Percentiles rank a stretch among this genome's conserved stretches.
These are phyloP conservation scores for Eptatretus atami DNA, from an alignment of 2,797 vertebrate genomes.

Conservation along the genomic window DNA sequence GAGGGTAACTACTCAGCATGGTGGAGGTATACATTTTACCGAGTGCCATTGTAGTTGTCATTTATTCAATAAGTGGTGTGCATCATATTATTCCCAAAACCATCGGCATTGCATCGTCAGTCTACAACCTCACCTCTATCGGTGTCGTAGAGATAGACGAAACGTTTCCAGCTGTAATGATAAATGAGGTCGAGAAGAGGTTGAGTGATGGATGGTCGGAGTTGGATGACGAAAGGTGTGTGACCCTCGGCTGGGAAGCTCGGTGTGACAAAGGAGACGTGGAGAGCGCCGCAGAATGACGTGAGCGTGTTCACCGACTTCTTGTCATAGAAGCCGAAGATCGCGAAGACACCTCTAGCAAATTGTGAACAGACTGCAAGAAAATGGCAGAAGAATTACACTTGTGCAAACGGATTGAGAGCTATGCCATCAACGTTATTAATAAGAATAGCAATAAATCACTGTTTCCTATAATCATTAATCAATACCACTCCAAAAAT, in stretches of 20 bases:
- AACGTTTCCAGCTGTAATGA: constrained; percentile 85
- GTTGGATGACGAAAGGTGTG: constrained; percentile 81
- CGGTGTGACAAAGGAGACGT: constrained; percentile 90
- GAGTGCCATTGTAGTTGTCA: too few species aligned
- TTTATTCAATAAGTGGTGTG: too few species aligned
- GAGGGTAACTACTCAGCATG: too few species aligned
- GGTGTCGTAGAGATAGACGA: constrained; percentile 95
- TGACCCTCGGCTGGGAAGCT: constrained; percentile 88
- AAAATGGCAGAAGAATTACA: constrained; percentile 8
- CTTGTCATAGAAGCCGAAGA: constrained; percentile 96
- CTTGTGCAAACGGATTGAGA: too few species aligned
- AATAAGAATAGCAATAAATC: too few species aligned
- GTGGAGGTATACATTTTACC: too few species aligned
- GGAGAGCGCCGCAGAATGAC: constrained; percentile 89
- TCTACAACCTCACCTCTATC: constrained; percentile 42
- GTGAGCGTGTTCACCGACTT: constrained; percentile 95
- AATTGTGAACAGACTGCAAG: constrained; percentile 89
- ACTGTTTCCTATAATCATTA: too few species aligned
- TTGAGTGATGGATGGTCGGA: constrained; percentile 60
- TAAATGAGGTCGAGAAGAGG: constrained; percentile 64
- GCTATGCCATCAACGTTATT: too few species aligned
- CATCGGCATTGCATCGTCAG: neutral
- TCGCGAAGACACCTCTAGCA: constrained; percentile 88
- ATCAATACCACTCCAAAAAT: too few species aligned
- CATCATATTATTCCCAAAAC: too few species aligned